These are phyloP conservation scores for Calliopum simillimum DNA, from an alignment of 2,888 invertebrate species.

Conservation along the genomic window DNA sequence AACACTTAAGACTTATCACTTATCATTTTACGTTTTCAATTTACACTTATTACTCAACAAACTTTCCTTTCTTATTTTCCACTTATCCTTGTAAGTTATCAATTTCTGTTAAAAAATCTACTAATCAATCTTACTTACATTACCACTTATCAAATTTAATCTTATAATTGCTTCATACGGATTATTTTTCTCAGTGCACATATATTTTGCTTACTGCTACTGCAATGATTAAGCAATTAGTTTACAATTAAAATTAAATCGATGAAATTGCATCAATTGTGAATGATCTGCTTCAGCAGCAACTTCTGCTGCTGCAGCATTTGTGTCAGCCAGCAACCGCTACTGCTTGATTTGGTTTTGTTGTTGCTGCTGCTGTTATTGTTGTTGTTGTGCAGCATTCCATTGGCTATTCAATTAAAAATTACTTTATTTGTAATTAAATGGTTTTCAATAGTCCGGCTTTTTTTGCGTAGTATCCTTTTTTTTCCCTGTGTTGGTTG, in stretches of 20 bases:
- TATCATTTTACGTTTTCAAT: no score
- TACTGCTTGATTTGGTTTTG: constrained; percentile 42
- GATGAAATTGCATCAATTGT: constrained; percentile 26
- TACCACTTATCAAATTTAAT: no score
- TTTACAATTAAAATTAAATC: constrained; percentile 62
- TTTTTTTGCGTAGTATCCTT: neutral
- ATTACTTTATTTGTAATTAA: constrained; percentile 65
- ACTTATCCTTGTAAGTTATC: no score
- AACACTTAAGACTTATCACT: no score
- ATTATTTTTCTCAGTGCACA: no score
- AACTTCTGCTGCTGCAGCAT: constrained; percentile 25
- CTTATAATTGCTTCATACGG: no score
- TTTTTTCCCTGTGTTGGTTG: neutral
- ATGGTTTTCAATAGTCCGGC: constrained; percentile 48
- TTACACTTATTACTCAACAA: no score
- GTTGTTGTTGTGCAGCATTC: constrained; percentile 42
- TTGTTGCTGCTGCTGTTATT: constrained; percentile 43
- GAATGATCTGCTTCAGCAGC: constrained; percentile 17
- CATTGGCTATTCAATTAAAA: constrained; percentile 64
- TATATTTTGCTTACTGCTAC: constrained; percentile 35
- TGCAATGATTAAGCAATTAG: constrained; percentile 63
- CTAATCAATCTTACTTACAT: no score
- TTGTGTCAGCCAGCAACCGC: constrained; percentile 38
- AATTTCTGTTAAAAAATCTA: no score
- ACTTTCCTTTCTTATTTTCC: no score